Base-by-base conservation (phyloP, 2,113 vertebrate species). In the Cricetomys ansorgei region DNA sequence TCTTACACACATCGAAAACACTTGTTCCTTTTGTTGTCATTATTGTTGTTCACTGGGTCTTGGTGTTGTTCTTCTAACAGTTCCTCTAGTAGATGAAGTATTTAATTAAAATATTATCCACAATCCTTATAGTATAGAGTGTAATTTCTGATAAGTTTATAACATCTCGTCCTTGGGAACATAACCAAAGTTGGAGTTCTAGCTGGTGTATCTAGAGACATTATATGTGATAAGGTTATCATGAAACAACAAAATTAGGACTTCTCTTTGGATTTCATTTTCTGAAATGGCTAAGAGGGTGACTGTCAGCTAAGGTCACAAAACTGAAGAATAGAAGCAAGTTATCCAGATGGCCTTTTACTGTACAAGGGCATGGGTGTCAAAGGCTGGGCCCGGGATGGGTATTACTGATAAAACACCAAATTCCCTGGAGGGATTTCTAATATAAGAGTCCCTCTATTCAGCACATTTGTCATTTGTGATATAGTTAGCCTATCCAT, bases 401-500 rank as follows among this genome's bases (percentile, higher is more conserved):
- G 0, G 2, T n/a, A 17, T 12, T 21, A n/a, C 23, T 34, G 23
- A 75, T 23, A 59, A 67, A 62, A 19, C 10, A 6, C 17, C 16
- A 40, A 4, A 5, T 0, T 34, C 50, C 57, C 7, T 15, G 8
- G 3, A 43, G 25, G 15, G 4, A 10, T 43, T 72, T 53, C 4
- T 62, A 62, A 23, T 37, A 1, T 23, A 19, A 65, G 43, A 79
- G 21, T 64, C 55, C 27, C 29, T 48, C 34, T 48, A 40, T 0
- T 1, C 17, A 37, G 8, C 21, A 27, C 13, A 21, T 31, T 1
- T 29, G 1, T 67, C 37, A 64, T 43, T 55, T 1, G 7, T 4
- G 16, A 8, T 29, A 5, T 2, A 5, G 23, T 50, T 43, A n/a
- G 0, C 0, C 0, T 10, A 7, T 3, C 21, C 1, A 0, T 25